These are phyloP conservation scores for Gnathonemus longibarbis DNA, from an alignment of 2,113 vertebrate genomes.

Conservation along the genomic window DNA sequence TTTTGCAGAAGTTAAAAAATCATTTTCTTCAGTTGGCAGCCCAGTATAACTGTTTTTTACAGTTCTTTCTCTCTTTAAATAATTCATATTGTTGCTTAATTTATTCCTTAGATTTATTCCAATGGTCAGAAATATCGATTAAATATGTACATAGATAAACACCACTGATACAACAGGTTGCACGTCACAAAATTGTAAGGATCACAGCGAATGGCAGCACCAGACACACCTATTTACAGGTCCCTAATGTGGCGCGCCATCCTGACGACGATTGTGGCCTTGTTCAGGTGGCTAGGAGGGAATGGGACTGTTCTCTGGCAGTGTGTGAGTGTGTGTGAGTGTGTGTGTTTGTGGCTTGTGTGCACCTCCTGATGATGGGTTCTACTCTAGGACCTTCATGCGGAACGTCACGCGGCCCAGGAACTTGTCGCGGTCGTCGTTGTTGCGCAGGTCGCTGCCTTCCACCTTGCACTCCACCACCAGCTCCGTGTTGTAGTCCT, in stretches of 20 bases:
- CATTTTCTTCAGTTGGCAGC: conserved; percentile 51
- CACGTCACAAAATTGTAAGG: conserved; percentile 65
- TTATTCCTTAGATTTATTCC: conserved; percentile 60
- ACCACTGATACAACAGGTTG: conserved; percentile 61
- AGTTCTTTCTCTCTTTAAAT: conserved; percentile 37
- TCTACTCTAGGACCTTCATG: conserved; percentile 66
- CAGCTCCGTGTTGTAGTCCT: conserved; percentile 60
- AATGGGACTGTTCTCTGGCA: not conserved
- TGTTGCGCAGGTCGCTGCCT: conserved; percentile 72
- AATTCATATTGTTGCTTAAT: conserved; percentile 36
- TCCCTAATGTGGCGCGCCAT: conserved; percentile 62
- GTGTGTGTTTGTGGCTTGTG: not conserved
- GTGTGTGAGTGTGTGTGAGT: not conserved
- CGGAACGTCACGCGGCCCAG: conserved; percentile 82
- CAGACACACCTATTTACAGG: conserved; percentile 66
- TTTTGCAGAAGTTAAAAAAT: conserved; percentile 59
- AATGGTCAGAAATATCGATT: conserved; percentile 72
- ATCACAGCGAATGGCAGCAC: conserved; percentile 59
- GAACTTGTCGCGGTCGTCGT: conserved; percentile 85
- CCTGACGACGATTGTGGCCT: conserved; percentile 54
- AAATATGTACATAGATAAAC: conserved; percentile 84
- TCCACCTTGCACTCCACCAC: conserved; percentile 77
- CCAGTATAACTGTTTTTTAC: conserved; percentile 52
- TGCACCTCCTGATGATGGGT: conserved; percentile 47
- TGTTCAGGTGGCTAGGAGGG: conserved; percentile 42